These are phyloP conservation scores for Ameiurus melas DNA, from an alignment of 2,113 vertebrate genomes.

Conservation along the genomic window DNA sequence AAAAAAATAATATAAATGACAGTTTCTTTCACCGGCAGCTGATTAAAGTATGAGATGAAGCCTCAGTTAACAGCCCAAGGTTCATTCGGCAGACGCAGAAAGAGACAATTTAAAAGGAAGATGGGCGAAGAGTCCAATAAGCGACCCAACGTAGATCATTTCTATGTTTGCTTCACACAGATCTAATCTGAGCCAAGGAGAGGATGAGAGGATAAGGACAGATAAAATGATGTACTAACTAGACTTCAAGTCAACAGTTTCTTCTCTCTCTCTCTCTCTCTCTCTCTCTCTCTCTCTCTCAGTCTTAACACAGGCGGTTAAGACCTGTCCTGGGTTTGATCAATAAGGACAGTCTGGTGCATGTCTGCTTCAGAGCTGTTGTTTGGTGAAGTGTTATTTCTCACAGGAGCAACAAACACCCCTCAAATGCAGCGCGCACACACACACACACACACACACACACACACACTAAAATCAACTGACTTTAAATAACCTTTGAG, in stretches of 20 bases:
- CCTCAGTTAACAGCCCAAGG: slow-evolving; percentile 1
- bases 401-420: slow-evolving; percentile 55
- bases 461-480: slow-evolving; percentile 56
- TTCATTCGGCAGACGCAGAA: neutral
- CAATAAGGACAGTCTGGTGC: slow-evolving; percentile 61
- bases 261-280: no score
- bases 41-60: slow-evolving; percentile 8
- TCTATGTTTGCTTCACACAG: slow-evolving; percentile 21
- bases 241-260: neutral
- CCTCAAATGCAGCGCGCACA: neutral
- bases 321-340: slow-evolving; percentile 63
- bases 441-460: slow-evolving; percentile 16
- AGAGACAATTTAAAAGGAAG: slow-evolving; percentile 23
- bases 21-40: neutral
- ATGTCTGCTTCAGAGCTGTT: slow-evolving; percentile 60
- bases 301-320: slow-evolving; percentile 43
- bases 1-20: neutral
- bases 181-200: slow-evolving; percentile 17
- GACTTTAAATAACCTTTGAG: slow-evolving; percentile 70
- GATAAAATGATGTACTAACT: slow-evolving; percentile 2
- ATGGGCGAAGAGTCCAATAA: neutral
- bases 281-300: no score
- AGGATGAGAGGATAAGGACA: neutral
- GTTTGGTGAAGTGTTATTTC: slow-evolving; percentile 64
- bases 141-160: slow-evolving; percentile 1